Percentiles rank a stretch among this genome's conserved stretches.
These are phyloP conservation scores for Scalopus aquaticus DNA, from an alignment of 2,113 vertebrate genomes.

Conservation along the genomic window DNA sequence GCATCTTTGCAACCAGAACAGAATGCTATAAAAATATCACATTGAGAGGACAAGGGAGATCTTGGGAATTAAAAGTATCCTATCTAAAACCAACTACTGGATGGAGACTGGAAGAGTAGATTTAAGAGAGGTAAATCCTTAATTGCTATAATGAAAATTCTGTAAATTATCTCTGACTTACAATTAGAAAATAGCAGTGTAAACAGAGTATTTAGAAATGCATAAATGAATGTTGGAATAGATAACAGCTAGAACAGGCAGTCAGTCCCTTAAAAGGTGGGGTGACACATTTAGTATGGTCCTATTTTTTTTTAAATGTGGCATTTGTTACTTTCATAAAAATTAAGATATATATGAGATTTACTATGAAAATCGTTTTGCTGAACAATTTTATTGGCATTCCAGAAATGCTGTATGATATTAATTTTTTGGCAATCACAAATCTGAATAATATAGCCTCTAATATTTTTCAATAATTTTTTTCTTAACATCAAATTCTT, in stretches of 20 bases:
- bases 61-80: neutral
- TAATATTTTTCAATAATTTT: neutral
- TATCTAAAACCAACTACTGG: neutral
- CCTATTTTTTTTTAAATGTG: neutral
- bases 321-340: neutral
- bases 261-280: neutral
- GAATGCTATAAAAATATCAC: neutral
- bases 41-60: neutral
- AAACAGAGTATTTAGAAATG: neutral
- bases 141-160: neutral
- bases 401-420: neutral
- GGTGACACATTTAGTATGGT: neutral
- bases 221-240: neutral
- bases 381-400: neutral
- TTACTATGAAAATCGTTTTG: conserved; percentile 9
- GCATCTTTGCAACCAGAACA: conserved; percentile 30
- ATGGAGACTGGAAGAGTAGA: neutral
- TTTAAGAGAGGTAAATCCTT: neutral
- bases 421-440: neutral
- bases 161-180: neutral
- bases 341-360: neutral
- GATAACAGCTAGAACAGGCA: neutral
- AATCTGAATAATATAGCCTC: neutral
- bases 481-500: neutral
- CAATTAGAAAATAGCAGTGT: neutral